A percentile compares a stretch with the other conserved stretches of the same genome.
These are phyloP conservation scores for Neodontobutis hainanensis DNA, from an alignment of 2,113 vertebrate genomes.

Conservation along the genomic window DNA sequence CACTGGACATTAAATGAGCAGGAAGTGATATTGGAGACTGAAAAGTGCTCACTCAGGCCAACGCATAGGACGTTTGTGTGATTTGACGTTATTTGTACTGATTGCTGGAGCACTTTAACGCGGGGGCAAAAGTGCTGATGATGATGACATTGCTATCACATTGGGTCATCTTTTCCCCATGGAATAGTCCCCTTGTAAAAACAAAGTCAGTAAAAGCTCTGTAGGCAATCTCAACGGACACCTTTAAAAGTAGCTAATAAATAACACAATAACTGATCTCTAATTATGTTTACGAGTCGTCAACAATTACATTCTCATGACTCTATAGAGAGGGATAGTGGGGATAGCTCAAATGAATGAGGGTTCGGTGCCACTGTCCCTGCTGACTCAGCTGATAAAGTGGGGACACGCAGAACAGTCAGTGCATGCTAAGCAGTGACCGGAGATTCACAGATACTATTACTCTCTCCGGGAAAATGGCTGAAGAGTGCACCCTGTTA, in stretches of 20 bases:
- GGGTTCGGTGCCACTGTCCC: constrained; percentile 9
- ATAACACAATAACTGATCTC: constrained; percentile 6
- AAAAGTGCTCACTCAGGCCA: neutral
- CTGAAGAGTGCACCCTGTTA: constrained; percentile 2
- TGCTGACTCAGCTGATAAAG: constrained; percentile 28
- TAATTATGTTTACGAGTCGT: neutral
- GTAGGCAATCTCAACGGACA: constrained; percentile 8
- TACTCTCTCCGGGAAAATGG: neutral
- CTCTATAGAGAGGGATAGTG: neutral
- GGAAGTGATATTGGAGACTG: constrained; percentile 16
- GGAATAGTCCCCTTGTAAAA: neutral
- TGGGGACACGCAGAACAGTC: neutral
- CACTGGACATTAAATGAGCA: neutral
- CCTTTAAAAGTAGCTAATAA: constrained; percentile 28
- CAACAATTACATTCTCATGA: constrained; percentile 5
- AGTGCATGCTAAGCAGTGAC: constrained; percentile 32
- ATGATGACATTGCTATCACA: neutral
- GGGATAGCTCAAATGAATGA: neutral
- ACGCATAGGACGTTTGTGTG: neutral
- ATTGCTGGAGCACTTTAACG: constrained; percentile 17
- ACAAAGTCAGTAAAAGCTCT: neutral
- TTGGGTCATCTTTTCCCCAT: constrained; percentile 11
- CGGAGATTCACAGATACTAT: constrained; percentile 13
- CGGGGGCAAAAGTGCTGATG: constrained; percentile 38
- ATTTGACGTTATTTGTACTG: constrained; percentile 19